Evolutionary conservation across 37 sponge, comb jelly and placozoan genomes (phyloP).

Genomic region (Dysidea cf. avara): DNA sequence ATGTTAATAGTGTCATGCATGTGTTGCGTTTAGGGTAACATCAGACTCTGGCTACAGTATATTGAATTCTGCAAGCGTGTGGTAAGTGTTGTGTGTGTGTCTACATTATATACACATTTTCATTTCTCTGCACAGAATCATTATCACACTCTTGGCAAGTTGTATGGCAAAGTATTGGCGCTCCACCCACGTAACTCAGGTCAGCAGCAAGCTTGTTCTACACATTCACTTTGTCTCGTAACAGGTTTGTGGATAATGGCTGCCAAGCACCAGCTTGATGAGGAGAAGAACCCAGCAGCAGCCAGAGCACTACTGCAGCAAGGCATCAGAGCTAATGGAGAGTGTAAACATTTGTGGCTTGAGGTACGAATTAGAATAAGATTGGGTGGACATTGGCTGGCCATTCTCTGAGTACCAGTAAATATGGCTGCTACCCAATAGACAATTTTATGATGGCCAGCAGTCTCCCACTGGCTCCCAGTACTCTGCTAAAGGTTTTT

Average conservation of each 20-base stretch:
- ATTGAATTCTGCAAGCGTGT: conserved; percentile 52
- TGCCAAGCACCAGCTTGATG: conserved; percentile 81
- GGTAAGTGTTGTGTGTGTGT: conserved; percentile 13
- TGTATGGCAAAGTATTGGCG: conserved; percentile 58
- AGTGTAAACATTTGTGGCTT: conserved; percentile 69
- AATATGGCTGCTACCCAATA: too few species aligned
- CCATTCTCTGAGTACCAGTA: too few species aligned
- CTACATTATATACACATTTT: too few species aligned
- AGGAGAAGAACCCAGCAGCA: conserved; percentile 49
- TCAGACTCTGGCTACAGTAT: conserved; percentile 80
- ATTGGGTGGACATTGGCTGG: too few species aligned
- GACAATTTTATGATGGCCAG: too few species aligned
- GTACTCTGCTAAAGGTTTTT: too few species aligned
- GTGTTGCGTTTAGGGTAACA: conserved; percentile 40
- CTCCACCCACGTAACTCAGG: conserved; percentile 64
- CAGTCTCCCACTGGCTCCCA: too few species aligned
- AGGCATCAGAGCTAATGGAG: conserved; percentile 63
- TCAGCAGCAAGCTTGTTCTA: background rate
- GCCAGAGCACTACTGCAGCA: conserved; percentile 68
- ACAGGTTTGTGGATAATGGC: conserved; percentile 86
- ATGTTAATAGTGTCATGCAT: background rate
- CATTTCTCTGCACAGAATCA: conserved; percentile 28
- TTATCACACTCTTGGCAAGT: conserved; percentile 39
- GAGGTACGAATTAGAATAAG: conserved; percentile 68
- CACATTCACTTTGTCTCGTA: background rate